Evolutionary conservation across 2,797 vertebrate genomes (phyloP).

Genomic region (Eulemur mongoz): DNA sequence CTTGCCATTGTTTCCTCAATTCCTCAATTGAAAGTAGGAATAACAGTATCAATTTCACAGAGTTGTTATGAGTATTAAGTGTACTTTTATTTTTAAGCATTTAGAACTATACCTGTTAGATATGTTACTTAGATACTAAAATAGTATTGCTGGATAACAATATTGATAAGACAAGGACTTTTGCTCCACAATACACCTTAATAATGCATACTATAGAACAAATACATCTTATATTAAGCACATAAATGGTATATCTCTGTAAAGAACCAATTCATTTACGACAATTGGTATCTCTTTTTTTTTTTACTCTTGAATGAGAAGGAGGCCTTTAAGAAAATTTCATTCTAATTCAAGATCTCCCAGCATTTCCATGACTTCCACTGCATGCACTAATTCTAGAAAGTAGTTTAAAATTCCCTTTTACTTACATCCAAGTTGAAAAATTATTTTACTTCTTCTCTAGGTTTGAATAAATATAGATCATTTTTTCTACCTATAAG

Average conservation of each 20-base stretch:
- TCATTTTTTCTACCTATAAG: not conserved
- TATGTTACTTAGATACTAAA: not conserved
- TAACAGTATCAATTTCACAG: not conserved
- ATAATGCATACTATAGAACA: not conserved
- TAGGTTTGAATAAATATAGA: constrained; percentile 38
- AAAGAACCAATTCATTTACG: not conserved
- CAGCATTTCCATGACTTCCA: not conserved
- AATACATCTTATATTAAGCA: not conserved
- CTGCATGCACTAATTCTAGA: not conserved
- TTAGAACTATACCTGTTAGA: not conserved
- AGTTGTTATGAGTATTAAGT: not conserved
- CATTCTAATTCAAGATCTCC: constrained; percentile 26
- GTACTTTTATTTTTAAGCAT: not conserved
- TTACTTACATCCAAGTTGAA: not conserved
- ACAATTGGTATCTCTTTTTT: not conserved
- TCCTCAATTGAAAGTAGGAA: not conserved
- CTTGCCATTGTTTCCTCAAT: not conserved
- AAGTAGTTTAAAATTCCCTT: not conserved
- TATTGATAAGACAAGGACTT: not conserved
- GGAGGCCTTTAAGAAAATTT: not conserved
- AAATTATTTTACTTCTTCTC: constrained; percentile 24
- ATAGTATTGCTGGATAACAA: not conserved
- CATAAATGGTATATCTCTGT: not conserved
- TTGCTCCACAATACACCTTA: not conserved
- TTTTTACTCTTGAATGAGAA: not conserved